Evolutionary conservation across 1,140 invertebrate genomes (phyloP).

Genomic region (Mactra quadrangularis): DNA sequence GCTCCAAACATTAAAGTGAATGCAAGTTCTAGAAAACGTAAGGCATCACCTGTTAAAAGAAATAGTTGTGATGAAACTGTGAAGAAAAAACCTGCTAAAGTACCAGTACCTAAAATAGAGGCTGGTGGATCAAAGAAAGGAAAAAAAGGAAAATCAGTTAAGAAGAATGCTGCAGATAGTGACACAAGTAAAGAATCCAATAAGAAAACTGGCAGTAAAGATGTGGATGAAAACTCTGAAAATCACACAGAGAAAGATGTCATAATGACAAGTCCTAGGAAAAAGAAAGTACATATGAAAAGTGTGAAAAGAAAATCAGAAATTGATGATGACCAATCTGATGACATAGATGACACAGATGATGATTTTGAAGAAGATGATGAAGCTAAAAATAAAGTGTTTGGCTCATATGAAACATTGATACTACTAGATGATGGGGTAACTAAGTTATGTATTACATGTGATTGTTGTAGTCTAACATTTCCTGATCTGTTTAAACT

Average conservation of each 20-base stretch:
- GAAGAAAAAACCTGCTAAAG: too few species aligned
- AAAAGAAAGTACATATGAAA: not conserved
- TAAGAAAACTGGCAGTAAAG: not conserved
- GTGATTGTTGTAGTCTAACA: too few species aligned
- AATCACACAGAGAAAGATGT: not conserved
- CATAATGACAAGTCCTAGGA: not conserved
- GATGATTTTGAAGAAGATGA: not conserved
- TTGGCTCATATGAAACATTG: too few species aligned
- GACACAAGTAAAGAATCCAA: not conserved
- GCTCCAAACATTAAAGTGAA: too few species aligned
- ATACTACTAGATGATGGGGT: too few species aligned
- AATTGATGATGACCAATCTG: conserved; percentile 3
- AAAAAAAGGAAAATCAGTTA: not conserved
- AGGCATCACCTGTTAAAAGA: too few species aligned
- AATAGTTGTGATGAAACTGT: too few species aligned
- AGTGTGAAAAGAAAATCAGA: not conserved
- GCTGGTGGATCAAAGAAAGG: too few species aligned
- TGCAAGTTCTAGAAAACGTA: too few species aligned
- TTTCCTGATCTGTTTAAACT: too few species aligned
- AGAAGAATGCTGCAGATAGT: not conserved
- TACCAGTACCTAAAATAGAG: too few species aligned
- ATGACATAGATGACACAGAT: conserved; percentile 9
- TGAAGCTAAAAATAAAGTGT: not conserved
- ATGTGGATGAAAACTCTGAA: not conserved
- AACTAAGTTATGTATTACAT: too few species aligned